Evolutionary conservation across 2,888 invertebrate genomes (phyloP).

Genomic region (Fissipunctia ypsillon): DNA sequence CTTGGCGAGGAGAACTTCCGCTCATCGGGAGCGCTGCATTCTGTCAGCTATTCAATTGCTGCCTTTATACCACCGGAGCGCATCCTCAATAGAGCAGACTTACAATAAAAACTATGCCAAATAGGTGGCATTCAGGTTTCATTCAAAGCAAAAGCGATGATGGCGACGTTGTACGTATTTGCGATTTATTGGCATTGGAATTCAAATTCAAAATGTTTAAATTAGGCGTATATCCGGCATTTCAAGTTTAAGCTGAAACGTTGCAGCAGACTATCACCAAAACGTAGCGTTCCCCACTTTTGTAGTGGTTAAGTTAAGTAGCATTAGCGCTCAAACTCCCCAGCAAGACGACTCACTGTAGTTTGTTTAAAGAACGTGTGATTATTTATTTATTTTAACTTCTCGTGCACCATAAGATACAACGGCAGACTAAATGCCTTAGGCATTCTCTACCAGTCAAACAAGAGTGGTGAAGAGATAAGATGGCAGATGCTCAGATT

Average conservation of each 20-base stretch:
- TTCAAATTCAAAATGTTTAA: not conserved
- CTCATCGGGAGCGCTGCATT: slow-evolving; percentile 19
- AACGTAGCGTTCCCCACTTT: not conserved
- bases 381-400: too few relatives aligned
- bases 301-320: not conserved
- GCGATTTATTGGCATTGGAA: not conserved
- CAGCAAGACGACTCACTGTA: not conserved
- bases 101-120: not conserved
- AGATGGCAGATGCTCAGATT: too few relatives aligned
- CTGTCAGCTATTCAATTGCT: slow-evolving; percentile 26
- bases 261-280: not conserved
- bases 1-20: slow-evolving; percentile 3
- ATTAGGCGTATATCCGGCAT: not conserved
- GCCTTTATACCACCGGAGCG: slow-evolving; percentile 21
- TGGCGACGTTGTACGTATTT: too few relatives aligned
- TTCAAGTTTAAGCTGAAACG: not conserved
- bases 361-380: not conserved
- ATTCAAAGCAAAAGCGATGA: not conserved
- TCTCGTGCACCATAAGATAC: too few relatives aligned
- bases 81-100: not conserved
- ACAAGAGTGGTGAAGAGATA: too few relatives aligned
- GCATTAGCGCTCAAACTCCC: too few relatives aligned
- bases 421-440: too few relatives aligned
- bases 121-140: not conserved
- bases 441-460: too few relatives aligned